Evolutionary conservation across 2,888 invertebrate species (phyloP).

Genomic region (Pandemis cinnamomeana): DNA sequence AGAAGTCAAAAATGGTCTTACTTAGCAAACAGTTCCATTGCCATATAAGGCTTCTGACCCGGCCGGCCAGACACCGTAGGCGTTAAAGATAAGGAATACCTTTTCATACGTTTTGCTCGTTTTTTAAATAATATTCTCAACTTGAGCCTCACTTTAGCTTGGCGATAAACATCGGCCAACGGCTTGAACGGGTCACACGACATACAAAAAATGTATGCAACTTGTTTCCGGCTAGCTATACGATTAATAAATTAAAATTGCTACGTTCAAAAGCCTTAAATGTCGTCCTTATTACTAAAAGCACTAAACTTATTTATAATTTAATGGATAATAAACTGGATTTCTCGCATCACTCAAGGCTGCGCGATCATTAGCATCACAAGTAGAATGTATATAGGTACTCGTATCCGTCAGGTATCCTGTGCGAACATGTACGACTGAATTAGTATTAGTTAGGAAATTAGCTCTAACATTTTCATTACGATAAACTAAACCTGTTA

Average conservation of each 20-base stretch:
- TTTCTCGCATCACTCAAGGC: constrained; percentile 18
- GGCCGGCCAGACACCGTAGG: constrained; percentile 48
- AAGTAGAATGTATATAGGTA: constrained; percentile 1
- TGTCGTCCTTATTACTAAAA: constrained; percentile 18
- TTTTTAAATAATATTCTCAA: constrained; percentile 28
- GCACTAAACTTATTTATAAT: constrained; percentile 20
- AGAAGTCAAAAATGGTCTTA: constrained; percentile 23
- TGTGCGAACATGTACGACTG: too few relatives aligned
- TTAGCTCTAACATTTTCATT: too few relatives aligned
- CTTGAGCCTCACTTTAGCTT: constrained; percentile 24
- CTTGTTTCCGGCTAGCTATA: not conserved
- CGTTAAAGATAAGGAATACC: constrained; percentile 51
- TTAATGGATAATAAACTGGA: constrained; percentile 17
- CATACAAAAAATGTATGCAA: not conserved
- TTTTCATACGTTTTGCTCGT: constrained; percentile 34
- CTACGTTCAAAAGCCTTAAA: constrained; percentile 28
- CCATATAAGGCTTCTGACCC: constrained; percentile 46
- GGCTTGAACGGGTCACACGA: constrained; percentile 25
- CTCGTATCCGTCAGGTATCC: not conserved
- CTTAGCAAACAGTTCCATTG: constrained; percentile 30
- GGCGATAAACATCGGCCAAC: constrained; percentile 32
- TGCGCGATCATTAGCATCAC: constrained; percentile 1
- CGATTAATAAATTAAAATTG: not conserved
- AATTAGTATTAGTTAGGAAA: too few relatives aligned
- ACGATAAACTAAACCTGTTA: too few relatives aligned